Base-by-base conservation (phyloP, 1,140 invertebrate species). In the Listronotus bonariensis region DNA sequence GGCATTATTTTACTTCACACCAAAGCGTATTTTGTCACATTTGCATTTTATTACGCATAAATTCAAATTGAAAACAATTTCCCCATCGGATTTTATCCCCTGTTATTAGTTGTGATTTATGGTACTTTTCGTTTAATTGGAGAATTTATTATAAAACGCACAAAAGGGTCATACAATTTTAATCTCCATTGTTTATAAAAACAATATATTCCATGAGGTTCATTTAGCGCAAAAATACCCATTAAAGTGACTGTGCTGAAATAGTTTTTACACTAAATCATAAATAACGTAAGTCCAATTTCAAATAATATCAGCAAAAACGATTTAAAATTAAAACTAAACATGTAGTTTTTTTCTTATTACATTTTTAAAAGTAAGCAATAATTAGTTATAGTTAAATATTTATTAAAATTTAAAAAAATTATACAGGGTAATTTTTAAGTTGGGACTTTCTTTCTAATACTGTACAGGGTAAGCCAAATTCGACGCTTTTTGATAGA, bases 41-140 rank as follows among this genome's bases (percentile, higher is more conserved):
- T 63, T 63, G 52, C 61, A 56, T 63, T 63, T 54, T 55, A 63
- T 63, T 63, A 26, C 40, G 20, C 43, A 63, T 63, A 63, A 46
- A 63, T 63, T 48, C 49, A 54, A 55, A 48, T 63, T 42, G 52
- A 63, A 63, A 63, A 63, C 60, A 63, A 55, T 63, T 48, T 55
- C 15, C 60, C 51, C 32, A 45, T 12, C 32, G 34, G 32, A 48
- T 63, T 63, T 63, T 63, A 48, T 63, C 43, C 48, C 40, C 48
- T 41, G 60, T 63, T 63, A 63, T 63, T 63, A 38, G 40, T 55
- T 63, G 36, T 63, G 60, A 63, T 63, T 63, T 63, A 63, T 55
- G 18, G 42, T 55, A 63, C 51, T 63, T 63, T 63, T 54, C 41
- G 52, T 52, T 63, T 63, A 63, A 63, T 63, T 63, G 52, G 61